A percentile compares a stretch with the other conserved stretches of the same genome.
phyloP scores from a whole-genome alignment of 2,888 invertebrate genomes.

The Rutpela maculata region DNA sequence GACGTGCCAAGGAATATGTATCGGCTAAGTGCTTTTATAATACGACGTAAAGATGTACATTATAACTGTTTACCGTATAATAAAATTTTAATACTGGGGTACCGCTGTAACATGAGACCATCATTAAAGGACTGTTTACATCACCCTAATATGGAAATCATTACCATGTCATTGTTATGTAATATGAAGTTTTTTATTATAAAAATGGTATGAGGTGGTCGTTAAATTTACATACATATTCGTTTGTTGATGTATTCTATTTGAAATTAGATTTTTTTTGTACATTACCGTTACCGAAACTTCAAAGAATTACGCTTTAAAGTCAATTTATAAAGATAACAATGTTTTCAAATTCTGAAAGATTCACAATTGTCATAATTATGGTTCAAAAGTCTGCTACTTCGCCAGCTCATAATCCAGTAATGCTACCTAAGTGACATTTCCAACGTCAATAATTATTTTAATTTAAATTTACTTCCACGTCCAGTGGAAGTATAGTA shows the following conservation, averaged over 20 bases:
- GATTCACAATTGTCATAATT: too few species aligned
- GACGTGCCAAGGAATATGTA: background rate
- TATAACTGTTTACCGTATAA: conserved; percentile 12
- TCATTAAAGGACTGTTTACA: conserved; percentile 6
- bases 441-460: too few species aligned
- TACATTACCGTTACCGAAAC: background rate
- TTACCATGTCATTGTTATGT: background rate
- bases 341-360: too few species aligned
- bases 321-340: background rate
- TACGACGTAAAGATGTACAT: background rate
- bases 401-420: too few species aligned
- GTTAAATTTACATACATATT: conserved; percentile 21
- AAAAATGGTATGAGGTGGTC: conserved; percentile 1
- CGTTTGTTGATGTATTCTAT: conserved; percentile 5
- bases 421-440: too few species aligned
- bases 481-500: too few species aligned
- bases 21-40: background rate
- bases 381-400: too few species aligned
- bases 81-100: conserved; percentile 15
- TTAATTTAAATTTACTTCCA: too few species aligned
- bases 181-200: conserved; percentile 1
- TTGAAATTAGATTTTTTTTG: background rate
- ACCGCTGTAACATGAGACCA: background rate
- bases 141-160: conserved; percentile 16
- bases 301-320: background rate